These are phyloP conservation scores for Eretmocerus hayati DNA, from an alignment of 2,888 invertebrate genomes.

Conservation along the genomic window DNA sequence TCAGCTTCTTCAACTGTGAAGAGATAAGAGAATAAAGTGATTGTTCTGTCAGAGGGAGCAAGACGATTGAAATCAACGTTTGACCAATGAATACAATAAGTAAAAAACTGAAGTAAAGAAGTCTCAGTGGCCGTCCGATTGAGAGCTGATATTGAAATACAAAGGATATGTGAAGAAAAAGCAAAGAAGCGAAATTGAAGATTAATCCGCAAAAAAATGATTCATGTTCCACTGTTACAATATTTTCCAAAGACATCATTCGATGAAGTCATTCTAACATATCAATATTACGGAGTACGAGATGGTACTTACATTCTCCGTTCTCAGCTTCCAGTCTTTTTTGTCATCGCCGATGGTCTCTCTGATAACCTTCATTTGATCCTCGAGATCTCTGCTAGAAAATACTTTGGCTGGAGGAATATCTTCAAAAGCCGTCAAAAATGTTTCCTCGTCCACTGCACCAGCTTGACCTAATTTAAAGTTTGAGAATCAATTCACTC, in stretches of 20 bases:
- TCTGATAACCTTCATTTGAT: constrained; percentile 67
- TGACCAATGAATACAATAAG: neutral
- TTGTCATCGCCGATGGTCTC: constrained; percentile 71
- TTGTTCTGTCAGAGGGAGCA: neutral
- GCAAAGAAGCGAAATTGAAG: neutral
- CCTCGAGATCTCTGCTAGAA: constrained; percentile 75
- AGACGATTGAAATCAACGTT: neutral
- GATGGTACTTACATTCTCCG: constrained; percentile 76
- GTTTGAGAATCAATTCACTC: neutral
- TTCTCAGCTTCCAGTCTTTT: constrained; percentile 90
- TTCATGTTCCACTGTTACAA: too few species aligned
- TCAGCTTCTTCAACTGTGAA: constrained; percentile 72
- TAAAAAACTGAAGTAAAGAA: neutral
- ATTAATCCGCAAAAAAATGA: neutral
- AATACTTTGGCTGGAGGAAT: constrained; percentile 77
- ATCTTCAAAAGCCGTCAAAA: constrained; percentile 77
- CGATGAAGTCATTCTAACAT: too few species aligned
- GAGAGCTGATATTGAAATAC: neutral
- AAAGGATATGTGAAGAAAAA: neutral
- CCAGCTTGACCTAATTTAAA: constrained; percentile 60
- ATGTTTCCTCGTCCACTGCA: constrained; percentile 82
- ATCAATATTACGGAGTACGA: too few species aligned
- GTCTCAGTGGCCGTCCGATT: neutral
- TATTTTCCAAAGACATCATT: too few species aligned
- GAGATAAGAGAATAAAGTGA: constrained; percentile 25